Evolutionary conservation across 1,140 invertebrate genomes (phyloP).

Genomic region (Neomicropteryx cornuta): DNA sequence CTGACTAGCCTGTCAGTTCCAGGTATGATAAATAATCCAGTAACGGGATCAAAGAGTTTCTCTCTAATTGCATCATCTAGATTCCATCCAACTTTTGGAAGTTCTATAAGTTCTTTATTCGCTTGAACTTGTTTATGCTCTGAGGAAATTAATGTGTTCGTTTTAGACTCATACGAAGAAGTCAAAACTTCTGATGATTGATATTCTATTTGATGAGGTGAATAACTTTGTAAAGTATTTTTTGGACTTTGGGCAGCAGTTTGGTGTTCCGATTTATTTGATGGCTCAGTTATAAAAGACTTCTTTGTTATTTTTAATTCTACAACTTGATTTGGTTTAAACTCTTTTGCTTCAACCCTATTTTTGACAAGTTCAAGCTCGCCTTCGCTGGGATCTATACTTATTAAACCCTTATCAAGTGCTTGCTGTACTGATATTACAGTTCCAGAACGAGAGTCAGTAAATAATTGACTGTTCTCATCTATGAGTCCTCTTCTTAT

Average conservation of each 20-base stretch:
- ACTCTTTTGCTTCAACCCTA: constrained; percentile 26
- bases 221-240: no score
- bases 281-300: constrained; percentile 30
- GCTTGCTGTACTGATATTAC: constrained; percentile 74
- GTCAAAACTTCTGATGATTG: no score
- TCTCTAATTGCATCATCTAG: constrained; percentile 65
- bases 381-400: constrained; percentile 45
- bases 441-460: constrained; percentile 63
- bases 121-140: no score
- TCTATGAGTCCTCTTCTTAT: constrained; percentile 69
- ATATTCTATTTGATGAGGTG: no score
- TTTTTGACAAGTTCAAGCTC: constrained; percentile 27
- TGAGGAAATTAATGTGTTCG: no score
- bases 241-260: no score
- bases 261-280: no score
- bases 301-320: constrained; percentile 41
- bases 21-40: constrained; percentile 78
- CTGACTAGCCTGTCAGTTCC: constrained; percentile 74
- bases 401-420: constrained; percentile 55
- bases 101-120: constrained; percentile 52
- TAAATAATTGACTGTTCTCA: constrained; percentile 65
- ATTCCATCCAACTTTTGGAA: constrained; percentile 75
- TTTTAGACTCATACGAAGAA: no score
- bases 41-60: constrained; percentile 66
- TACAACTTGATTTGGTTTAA: constrained; percentile 33